Evolutionary conservation across 2,113 vertebrate species (phyloP).

Genomic region (Paradisaea rubra): DNA sequence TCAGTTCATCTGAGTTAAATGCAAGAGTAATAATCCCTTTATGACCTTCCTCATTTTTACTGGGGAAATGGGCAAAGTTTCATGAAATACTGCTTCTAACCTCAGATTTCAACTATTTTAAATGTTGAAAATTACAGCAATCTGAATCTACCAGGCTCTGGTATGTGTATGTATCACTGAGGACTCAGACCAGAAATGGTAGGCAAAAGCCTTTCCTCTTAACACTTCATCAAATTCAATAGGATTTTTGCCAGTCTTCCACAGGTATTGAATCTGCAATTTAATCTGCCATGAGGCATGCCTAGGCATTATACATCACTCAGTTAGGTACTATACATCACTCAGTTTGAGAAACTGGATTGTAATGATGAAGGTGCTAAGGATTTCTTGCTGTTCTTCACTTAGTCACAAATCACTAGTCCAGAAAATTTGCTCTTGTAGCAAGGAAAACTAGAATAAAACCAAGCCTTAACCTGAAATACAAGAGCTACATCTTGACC

Average conservation of each 20-base stretch:
- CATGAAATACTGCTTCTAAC: neutral
- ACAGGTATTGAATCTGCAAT: neutral
- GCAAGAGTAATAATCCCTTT: conserved; percentile 32
- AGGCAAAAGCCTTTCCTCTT: neutral
- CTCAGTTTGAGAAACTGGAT: neutral
- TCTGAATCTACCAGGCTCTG: neutral
- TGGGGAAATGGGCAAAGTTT: neutral
- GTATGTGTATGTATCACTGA: neutral
- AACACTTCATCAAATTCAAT: neutral
- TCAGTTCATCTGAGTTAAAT: conserved; percentile 33
- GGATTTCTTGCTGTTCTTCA: neutral
- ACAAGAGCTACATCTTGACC: neutral
- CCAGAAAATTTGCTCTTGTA: neutral
- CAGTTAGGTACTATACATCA: neutral
- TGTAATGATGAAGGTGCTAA: neutral
- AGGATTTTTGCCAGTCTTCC: neutral
- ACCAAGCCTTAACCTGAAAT: neutral
- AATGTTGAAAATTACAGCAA: neutral
- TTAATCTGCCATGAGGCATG: neutral
- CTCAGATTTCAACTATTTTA: neutral
- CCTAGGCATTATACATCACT: neutral
- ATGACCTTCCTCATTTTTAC: neutral
- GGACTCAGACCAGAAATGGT: neutral
- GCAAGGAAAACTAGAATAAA: neutral
- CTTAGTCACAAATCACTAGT: neutral